Evolutionary conservation across 2,113 vertebrate species (phyloP).

Genomic region (Oenanthe oenanthe): DNA sequence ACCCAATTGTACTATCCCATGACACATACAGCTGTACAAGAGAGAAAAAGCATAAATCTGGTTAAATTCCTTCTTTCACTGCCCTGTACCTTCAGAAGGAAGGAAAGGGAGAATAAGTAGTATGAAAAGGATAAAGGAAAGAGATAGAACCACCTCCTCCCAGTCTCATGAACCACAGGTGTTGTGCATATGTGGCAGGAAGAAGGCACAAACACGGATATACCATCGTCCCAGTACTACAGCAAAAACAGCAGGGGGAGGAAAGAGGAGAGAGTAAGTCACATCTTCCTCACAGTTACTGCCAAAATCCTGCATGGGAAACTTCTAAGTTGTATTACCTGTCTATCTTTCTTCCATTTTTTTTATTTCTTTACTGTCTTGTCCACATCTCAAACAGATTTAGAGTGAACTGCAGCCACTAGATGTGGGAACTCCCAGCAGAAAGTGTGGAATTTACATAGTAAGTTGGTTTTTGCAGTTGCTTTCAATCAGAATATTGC

Average conservation of each 20-base stretch:
- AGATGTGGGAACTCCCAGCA: not conserved
- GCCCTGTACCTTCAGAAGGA: not conserved
- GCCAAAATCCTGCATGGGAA: not conserved
- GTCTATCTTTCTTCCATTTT: not conserved
- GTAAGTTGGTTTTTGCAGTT: not conserved
- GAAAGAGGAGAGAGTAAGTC: not conserved
- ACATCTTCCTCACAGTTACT: not conserved
- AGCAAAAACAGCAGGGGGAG: not conserved
- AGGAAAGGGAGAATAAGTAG: not conserved
- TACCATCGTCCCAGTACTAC: not conserved
- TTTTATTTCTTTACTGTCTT: not conserved
- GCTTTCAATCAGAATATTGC: not conserved
- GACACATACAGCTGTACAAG: not conserved
- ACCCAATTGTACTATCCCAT: not conserved
- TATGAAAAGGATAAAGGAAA: not conserved
- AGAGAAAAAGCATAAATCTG: slow-evolving; percentile 33
- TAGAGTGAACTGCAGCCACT: not conserved
- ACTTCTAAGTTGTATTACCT: not conserved
- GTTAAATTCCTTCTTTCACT: slow-evolving; percentile 34
- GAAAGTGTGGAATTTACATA: not conserved
- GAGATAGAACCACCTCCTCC: not conserved
- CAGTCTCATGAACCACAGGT: slow-evolving; percentile 13
- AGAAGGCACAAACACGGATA: not conserved
- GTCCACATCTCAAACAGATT: not conserved
- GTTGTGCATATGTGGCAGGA: not conserved